Base-by-base conservation (phyloP, 1,140 invertebrate genomes). In the Scylla paramamosain region DNA sequence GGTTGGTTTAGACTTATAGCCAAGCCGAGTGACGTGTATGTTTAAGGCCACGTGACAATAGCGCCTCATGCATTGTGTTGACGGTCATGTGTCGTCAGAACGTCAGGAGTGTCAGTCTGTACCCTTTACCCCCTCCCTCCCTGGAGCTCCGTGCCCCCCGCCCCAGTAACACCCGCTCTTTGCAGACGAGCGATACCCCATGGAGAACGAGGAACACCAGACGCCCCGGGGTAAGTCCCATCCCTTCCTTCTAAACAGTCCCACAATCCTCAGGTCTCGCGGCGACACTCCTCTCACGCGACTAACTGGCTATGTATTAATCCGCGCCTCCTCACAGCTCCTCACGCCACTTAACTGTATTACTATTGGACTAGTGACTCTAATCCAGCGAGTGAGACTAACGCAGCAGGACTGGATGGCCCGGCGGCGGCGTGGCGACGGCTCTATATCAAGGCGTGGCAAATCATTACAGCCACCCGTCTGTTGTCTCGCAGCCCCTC, bases 131-230 rank as follows among this genome's bases (percentile, higher is more conserved):
- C 29, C 67, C 3, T 91, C 48, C 6, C 14, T 59, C 59, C 32
- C 31, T 48, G 6, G 16, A 29, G 16, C 46, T 6, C n/a, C 46
- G 32, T 88, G 16, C 29, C 46, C 87, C 91, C 59, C 32, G 29
- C 59, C 59, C 91, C 52, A 88, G 91, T 87, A 95, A 86, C 59
- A 82, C 87, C 31, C 84, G 46, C 82, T 95, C 94, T 95, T 95
- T 95, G 84, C 94, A 95, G 94, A 95, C 94, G 94, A 95, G 88
- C 94, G 94, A 67, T 95, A 67, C 91, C 94, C 94, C 84, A 86
- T 95, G 94, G 94, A 95, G 52, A 77, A 89, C 28, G 83, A 92
- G 88, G 94, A 95, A 16, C 91, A 88, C 77, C 29, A 25, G 28
- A 86, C 52, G 39, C 46, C 91, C 48, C 91, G 94, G 29, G 94